A percentile compares a stretch with the other conserved stretches of the same genome.
These are phyloP conservation scores for Pseudolaguvia tuberculata DNA, from an alignment of 2,113 vertebrate species.

Conservation along the genomic window DNA sequence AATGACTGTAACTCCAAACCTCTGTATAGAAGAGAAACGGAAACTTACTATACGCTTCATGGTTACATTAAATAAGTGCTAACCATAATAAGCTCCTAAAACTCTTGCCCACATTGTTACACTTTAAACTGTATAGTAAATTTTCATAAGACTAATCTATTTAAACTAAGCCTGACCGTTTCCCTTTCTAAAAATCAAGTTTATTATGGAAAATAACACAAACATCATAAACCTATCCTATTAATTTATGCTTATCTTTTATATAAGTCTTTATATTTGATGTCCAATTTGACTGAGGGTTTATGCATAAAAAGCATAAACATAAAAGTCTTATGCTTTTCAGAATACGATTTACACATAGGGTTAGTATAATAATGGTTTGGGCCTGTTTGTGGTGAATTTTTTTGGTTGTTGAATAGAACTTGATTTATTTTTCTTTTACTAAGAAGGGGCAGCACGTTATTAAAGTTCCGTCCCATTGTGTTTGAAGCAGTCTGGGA, in stretches of 20 bases:
- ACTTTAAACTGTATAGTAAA: neutral
- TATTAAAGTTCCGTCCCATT: neutral
- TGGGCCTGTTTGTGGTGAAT: neutral
- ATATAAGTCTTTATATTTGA: too few relatives aligned
- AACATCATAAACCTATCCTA: neutral
- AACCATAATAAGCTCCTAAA: neutral
- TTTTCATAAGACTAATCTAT: neutral
- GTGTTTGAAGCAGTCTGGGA: neutral
- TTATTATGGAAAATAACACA: neutral
- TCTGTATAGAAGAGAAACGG: slow-evolving; percentile 4
- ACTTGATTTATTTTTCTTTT: too few relatives aligned
- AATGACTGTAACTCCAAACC: slow-evolving; percentile 42
- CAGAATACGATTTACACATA: too few relatives aligned
- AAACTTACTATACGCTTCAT: neutral
- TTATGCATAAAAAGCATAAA: too few relatives aligned
- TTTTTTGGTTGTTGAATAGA: neutral
- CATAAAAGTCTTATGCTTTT: too few relatives aligned
- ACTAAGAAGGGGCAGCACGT: neutral
- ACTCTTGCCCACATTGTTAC: neutral
- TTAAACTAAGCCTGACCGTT: neutral
- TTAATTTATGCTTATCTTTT: too few relatives aligned
- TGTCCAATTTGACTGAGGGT: too few relatives aligned
- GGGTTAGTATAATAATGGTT: neutral
- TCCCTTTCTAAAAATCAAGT: neutral
- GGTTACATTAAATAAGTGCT: neutral